Evolutionary conservation across 2,113 vertebrate genomes (phyloP).

Genomic region (Otus sunia): DNA sequence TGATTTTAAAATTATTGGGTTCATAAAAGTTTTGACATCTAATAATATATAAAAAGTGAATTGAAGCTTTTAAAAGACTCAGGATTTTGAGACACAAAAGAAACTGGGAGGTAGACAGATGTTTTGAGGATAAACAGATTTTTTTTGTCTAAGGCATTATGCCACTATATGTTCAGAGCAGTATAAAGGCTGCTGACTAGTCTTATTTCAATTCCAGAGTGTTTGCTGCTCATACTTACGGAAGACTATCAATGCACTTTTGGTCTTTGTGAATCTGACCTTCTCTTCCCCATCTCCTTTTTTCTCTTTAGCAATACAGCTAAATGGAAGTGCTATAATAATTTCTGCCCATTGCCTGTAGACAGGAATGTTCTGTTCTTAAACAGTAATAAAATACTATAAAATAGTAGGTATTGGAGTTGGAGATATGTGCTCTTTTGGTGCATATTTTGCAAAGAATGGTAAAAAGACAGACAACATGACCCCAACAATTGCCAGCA

Average conservation of each 20-base stretch:
- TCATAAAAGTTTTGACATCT: slow-evolving; percentile 20
- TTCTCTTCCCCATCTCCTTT: slow-evolving; percentile 45
- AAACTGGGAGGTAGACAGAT: slow-evolving; percentile 74
- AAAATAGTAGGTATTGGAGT: slow-evolving; percentile 91
- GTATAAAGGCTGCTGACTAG: slow-evolving; percentile 10
- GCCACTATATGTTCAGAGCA: slow-evolving; percentile 18
- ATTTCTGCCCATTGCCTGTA: slow-evolving; percentile 43
- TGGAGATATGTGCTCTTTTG: slow-evolving; percentile 90
- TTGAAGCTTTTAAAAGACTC: slow-evolving; percentile 33
- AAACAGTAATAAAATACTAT: slow-evolving; percentile 76
- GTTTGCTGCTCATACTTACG: slow-evolving; percentile 52
- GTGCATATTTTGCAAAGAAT: slow-evolving; percentile 95
- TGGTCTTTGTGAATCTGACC: slow-evolving; percentile 56
- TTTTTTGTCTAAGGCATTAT: slow-evolving; percentile 34
- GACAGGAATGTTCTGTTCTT: slow-evolving; percentile 47
- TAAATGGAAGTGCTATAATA: slow-evolving; percentile 59
- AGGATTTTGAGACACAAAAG: slow-evolving; percentile 42
- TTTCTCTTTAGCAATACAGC: slow-evolving; percentile 58
- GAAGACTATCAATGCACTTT: slow-evolving; percentile 78
- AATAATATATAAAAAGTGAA: slow-evolving; percentile 51
- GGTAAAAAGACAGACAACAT: slow-evolving; percentile 94
- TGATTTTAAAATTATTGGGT: slow-evolving; percentile 19
- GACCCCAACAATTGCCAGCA: slow-evolving; percentile 92
- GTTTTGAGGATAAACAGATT: slow-evolving; percentile 63
- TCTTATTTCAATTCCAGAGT: slow-evolving; percentile 26